These are phyloP conservation scores for Podargus strigoides DNA, from an alignment of 2,797 vertebrate species.

Conservation along the genomic window DNA sequence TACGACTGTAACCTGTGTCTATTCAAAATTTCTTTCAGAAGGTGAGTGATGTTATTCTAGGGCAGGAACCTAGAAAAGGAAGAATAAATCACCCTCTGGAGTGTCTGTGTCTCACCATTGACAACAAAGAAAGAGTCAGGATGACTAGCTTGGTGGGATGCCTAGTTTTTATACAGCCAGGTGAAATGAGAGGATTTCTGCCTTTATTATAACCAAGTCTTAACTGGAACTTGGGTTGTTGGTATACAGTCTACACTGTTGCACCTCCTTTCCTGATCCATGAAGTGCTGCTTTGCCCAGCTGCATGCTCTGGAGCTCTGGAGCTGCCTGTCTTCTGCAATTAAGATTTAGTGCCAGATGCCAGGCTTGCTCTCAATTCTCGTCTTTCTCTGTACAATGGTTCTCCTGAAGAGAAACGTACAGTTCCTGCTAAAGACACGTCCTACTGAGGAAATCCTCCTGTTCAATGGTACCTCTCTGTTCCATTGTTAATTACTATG, in stretches of 20 bases:
- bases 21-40: neutral
- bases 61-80: neutral
- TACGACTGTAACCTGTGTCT: neutral
- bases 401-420: neutral
- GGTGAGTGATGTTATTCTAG: neutral
- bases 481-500: neutral
- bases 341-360: neutral
- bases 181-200: neutral
- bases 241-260: neutral
- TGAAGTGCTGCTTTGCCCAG: neutral
- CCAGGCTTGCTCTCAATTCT: neutral
- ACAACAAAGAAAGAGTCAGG: neutral
- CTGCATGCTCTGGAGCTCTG: accelerated
- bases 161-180: neutral
- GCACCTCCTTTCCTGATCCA: neutral
- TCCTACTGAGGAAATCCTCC: neutral
- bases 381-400: neutral
- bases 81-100: neutral
- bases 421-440: neutral
- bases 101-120: neutral
- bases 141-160: neutral
- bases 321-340: neutral
- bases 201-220: neutral
- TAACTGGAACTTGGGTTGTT: neutral
- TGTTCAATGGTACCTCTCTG: neutral